Conservation (phyloP, 2,113 vertebrate genomes). For the Aythya baeri region DNA sequence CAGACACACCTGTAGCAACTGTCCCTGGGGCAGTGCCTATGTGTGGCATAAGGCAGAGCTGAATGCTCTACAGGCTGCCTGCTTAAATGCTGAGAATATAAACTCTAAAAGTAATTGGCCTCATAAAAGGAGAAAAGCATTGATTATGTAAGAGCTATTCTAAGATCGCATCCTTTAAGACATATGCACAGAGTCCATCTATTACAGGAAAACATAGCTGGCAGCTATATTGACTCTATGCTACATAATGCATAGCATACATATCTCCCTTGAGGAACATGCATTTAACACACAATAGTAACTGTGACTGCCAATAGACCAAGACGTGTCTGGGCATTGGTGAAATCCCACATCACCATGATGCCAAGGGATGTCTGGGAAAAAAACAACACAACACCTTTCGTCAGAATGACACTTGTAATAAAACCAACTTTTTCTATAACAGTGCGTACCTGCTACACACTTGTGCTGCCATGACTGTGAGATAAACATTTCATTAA, state of each 20-base stretch:
- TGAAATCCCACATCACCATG: not conserved
- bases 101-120: not conserved
- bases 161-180: not conserved
- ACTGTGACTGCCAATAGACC: not conserved
- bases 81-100: not conserved
- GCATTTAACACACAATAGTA: not conserved
- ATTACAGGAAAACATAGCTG: not conserved
- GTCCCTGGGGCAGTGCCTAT: not conserved
- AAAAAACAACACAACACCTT: not conserved
- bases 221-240: not conserved
- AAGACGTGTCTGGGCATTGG: not conserved
- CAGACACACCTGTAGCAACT: not conserved
- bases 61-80: not conserved
- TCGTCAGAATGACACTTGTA: not conserved
- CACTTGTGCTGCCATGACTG: not conserved
- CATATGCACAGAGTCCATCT: fast-evolving
- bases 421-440: not conserved
- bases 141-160: not conserved
- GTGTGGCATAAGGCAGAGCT: not conserved
- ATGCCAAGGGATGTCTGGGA: not conserved
- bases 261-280: not conserved
- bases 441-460: not conserved
- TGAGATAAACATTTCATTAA: not conserved
- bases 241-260: not conserved
- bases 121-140: not conserved